phyloP scores from a whole-genome alignment of 2,888 invertebrate genomes.

The Morpho deidamia region DNA sequence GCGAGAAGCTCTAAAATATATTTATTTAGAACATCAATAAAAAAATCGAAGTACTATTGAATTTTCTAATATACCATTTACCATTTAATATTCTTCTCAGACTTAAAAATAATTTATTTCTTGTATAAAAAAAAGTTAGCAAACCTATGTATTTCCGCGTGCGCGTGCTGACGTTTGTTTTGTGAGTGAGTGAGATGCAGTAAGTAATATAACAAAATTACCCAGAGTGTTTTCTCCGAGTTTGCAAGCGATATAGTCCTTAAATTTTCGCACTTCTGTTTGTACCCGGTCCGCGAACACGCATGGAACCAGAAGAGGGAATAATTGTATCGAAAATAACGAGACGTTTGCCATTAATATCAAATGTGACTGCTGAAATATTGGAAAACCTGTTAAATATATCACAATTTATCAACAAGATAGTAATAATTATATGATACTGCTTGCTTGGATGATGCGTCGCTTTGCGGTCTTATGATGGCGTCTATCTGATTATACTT shows the following conservation, averaged over 20 bases:
- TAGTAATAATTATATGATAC: too few species aligned
- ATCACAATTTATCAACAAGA: too few species aligned
- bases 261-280: conserved; percentile 38
- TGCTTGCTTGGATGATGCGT: too few species aligned
- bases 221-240: conserved; percentile 53
- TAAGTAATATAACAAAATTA: neutral
- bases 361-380: conserved; percentile 31
- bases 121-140: neutral
- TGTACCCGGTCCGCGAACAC: conserved; percentile 42
- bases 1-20: too few species aligned
- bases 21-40: too few species aligned
- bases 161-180: too few species aligned
- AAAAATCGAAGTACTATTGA: neutral
- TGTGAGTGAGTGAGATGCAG: too few species aligned
- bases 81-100: neutral
- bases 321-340: conserved; percentile 31
- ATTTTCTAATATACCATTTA: neutral
- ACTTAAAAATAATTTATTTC: neutral
- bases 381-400: too few species aligned
- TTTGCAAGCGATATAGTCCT: conserved; percentile 47
- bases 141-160: too few species aligned
- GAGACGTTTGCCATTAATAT: conserved; percentile 29
- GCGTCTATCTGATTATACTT: too few species aligned
- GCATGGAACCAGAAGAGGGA: conserved; percentile 47
- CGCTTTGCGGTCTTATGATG: too few species aligned